Percentiles rank a stretch among this genome's conserved stretches.
phyloP scores from a whole-genome alignment of 2,888 invertebrate species.

The Sesia bembeciformis region DNA sequence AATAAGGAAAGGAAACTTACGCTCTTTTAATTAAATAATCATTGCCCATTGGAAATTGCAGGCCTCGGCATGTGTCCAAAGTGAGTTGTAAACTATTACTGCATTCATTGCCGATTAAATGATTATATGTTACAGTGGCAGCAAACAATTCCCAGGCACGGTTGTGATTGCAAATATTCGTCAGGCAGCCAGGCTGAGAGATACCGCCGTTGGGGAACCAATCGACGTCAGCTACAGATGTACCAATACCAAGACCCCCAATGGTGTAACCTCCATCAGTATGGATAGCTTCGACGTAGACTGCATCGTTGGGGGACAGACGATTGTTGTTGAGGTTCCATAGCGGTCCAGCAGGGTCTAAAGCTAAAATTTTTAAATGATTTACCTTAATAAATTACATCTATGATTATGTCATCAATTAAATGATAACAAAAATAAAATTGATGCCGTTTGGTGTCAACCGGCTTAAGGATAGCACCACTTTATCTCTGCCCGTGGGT shows the following conservation, averaged over 20 bases:
- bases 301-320: constrained; percentile 6
- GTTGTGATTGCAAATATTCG: constrained; percentile 33
- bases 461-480: too few species aligned
- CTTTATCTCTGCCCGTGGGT: too few species aligned
- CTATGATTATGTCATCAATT: too few species aligned
- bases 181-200: constrained; percentile 34
- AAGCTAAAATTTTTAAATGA: constrained; percentile 9
- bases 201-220: constrained; percentile 75
- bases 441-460: too few species aligned
- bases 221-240: constrained; percentile 64
- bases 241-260: constrained; percentile 60
- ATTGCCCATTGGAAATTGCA: constrained; percentile 29
- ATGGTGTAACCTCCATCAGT: constrained; percentile 33
- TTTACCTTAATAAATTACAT: too few species aligned
- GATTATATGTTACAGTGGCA: constrained; percentile 27
- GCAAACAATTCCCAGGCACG: constrained; percentile 38
- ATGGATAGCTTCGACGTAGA: constrained; percentile 22
- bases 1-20: constrained; percentile 16
- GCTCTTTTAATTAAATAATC: constrained; percentile 28
- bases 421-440: too few species aligned
- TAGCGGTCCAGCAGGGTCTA: constrained; percentile 62
- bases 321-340: constrained; percentile 20
- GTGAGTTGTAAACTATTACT: constrained; percentile 17
- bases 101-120: constrained; percentile 28
- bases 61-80: constrained; percentile 29